phyloP scores from a whole-genome alignment of 1,140 invertebrate genomes.

The Melipona quadrifasciata region DNA sequence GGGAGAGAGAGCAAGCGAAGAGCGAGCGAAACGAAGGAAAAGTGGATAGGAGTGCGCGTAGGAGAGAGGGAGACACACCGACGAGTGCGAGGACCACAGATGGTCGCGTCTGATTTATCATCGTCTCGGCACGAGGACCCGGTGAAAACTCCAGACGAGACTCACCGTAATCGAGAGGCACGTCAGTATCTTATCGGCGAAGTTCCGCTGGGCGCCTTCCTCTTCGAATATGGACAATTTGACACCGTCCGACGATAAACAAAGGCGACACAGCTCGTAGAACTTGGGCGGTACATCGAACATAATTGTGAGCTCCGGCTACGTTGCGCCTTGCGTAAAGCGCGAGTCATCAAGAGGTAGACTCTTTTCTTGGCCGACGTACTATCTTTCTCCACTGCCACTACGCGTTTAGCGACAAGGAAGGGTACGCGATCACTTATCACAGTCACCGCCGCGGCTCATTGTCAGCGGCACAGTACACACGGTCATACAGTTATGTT shows the following conservation, averaged over 20 bases:
- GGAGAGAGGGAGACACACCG: constrained; percentile 49
- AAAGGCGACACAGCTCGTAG: constrained; percentile 82
- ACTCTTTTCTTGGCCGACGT: constrained; percentile 60
- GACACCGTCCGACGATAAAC: constrained; percentile 82
- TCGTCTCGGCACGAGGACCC: constrained; percentile 47
- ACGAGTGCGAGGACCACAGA: constrained; percentile 64
- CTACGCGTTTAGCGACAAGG: constrained; percentile 67
- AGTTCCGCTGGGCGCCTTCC: constrained; percentile 80
- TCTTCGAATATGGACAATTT: constrained; percentile 82
- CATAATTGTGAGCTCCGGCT: constrained; percentile 77
- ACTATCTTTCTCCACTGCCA: constrained; percentile 75
- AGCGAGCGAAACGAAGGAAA: constrained; percentile 15
- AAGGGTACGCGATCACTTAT: constrained; percentile 73
- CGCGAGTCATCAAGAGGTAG: constrained; percentile 70
- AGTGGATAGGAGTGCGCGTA: constrained; percentile 18
- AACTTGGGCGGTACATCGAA: constrained; percentile 82
- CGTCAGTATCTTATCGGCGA: constrained; percentile 80
- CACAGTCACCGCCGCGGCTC: constrained; percentile 76
- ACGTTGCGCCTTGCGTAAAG: constrained; percentile 68
- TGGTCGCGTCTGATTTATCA: constrained; percentile 73
- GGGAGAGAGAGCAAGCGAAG: constrained; percentile 23
- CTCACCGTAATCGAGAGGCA: constrained; percentile 81
- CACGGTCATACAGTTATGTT: constrained; percentile 28
- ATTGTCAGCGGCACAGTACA: constrained; percentile 76
- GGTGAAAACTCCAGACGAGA: constrained; percentile 48